Evolutionary conservation across 2,888 invertebrate genomes (phyloP).

Genomic region (Zaprionus obscuricornis): DNA sequence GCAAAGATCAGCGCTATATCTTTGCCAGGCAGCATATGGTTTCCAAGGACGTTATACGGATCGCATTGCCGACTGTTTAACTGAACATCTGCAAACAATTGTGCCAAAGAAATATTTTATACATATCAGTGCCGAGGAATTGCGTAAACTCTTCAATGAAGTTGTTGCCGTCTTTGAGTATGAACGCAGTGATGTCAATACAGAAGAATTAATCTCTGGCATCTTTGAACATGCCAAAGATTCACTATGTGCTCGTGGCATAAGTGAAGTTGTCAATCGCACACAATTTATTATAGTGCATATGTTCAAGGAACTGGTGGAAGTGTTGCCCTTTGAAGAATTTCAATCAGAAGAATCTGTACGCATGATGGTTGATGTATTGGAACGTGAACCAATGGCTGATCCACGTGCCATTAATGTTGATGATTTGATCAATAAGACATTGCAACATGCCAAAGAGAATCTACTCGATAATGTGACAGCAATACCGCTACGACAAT

Average conservation of each 20-base stretch:
- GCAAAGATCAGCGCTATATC: constrained; percentile 76
- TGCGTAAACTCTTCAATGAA: constrained; percentile 77
- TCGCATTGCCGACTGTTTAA: constrained; percentile 77
- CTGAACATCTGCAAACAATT: constrained; percentile 76
- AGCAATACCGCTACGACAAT: constrained; percentile 67
- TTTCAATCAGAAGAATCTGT: constrained; percentile 71
- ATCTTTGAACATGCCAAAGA: constrained; percentile 75
- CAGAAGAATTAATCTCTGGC: constrained; percentile 74
- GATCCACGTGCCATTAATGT: constrained; percentile 77
- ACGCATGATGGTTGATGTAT: constrained; percentile 63
- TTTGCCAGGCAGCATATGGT: constrained; percentile 80
- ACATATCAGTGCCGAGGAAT: constrained; percentile 71
- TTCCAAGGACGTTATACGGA: constrained; percentile 79
- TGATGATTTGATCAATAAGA: constrained; percentile 65
- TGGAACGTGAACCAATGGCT: constrained; percentile 70
- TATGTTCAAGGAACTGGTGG: constrained; percentile 75
- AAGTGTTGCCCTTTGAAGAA: constrained; percentile 79
- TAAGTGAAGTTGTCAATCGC: constrained; percentile 67
- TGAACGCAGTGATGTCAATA: constrained; percentile 78
- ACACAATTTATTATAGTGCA: constrained; percentile 73
- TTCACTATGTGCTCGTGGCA: constrained; percentile 49
- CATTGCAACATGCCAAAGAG: constrained; percentile 69
- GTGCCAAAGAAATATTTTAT: constrained; percentile 81
- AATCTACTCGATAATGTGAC: constrained; percentile 81
- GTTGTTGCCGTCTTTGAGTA: constrained; percentile 77